Percentiles rank a stretch among this genome's conserved stretches.
These are phyloP conservation scores for Thalpophila matura DNA, from an alignment of 2,888 invertebrate species.

Conservation along the genomic window DNA sequence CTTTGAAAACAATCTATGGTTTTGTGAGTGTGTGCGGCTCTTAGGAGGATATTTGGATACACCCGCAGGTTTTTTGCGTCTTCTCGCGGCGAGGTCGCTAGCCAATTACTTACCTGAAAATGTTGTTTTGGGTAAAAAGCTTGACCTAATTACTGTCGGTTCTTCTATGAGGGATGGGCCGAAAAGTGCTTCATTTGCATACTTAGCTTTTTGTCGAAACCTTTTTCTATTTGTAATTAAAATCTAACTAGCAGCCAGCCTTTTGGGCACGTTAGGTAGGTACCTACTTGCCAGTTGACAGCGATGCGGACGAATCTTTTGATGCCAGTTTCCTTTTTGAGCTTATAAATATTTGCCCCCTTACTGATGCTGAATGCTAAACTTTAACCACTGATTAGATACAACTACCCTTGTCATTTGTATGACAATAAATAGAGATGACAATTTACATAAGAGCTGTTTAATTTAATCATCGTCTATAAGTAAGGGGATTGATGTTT, in stretches of 20 bases:
- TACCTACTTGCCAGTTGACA: no score
- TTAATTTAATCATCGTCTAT: no score
- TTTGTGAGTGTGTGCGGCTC: not conserved
- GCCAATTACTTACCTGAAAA: constrained; percentile 27
- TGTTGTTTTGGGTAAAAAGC: constrained; percentile 6
- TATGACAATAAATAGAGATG: no score
- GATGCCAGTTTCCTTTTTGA: no score
- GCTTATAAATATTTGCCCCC: no score
- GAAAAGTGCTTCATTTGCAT: not conserved
- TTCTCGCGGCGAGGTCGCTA: constrained; percentile 6
- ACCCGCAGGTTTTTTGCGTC: not conserved
- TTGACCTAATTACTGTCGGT: constrained; percentile 1
- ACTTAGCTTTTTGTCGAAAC: not conserved
- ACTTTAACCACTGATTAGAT: no score
- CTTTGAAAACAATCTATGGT: not conserved
- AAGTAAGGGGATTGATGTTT: no score
- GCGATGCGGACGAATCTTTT: no score
- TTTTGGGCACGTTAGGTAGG: no score
- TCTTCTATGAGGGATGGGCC: not conserved
- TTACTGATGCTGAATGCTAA: no score
- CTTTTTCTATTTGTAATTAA: not conserved
- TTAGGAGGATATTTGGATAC: not conserved
- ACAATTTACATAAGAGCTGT: no score
- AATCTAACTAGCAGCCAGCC: not conserved
- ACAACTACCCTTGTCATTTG: no score